Evolutionary conservation across 2,113 vertebrate genomes (phyloP).

Genomic region (human (Homo sapiens)): DNA sequence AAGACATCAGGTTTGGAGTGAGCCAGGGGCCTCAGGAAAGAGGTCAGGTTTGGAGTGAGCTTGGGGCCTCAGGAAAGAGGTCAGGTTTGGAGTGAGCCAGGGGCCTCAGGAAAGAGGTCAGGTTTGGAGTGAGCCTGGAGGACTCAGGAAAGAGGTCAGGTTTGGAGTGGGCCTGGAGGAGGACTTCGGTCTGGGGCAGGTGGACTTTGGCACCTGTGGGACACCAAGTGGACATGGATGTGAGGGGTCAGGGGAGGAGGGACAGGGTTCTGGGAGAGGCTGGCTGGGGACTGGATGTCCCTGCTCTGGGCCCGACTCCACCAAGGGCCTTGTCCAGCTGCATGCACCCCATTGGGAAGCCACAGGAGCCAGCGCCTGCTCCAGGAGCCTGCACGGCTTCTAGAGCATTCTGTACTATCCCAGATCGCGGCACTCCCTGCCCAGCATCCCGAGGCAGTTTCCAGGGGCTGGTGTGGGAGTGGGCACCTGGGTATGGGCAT

Average conservation of each 20-base stretch:
- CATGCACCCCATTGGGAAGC: rapidly evolving
- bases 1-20: too few species aligned
- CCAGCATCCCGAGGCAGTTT: neutral
- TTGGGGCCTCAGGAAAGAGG: neutral
- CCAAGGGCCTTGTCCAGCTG: neutral
- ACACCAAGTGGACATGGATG: rapidly evolving
- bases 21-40: neutral
- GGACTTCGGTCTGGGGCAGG: rapidly evolving
- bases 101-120: too few species aligned
- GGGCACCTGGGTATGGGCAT: neutral
- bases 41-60: too few species aligned
- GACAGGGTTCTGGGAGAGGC: neutral
- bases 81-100: neutral
- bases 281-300: neutral
- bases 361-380: neutral
- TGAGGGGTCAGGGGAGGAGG: neutral
- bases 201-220: neutral
- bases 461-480: neutral
- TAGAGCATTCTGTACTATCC: rapidly evolving
- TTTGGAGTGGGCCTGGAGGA: neutral
- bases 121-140: too few species aligned
- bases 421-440: rapidly evolving
- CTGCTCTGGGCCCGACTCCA: neutral
- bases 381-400: neutral
- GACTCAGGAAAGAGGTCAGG: too few species aligned